Base-by-base conservation (phyloP, 2,797 vertebrate genomes). In the Gallinago nigripennis region DNA sequence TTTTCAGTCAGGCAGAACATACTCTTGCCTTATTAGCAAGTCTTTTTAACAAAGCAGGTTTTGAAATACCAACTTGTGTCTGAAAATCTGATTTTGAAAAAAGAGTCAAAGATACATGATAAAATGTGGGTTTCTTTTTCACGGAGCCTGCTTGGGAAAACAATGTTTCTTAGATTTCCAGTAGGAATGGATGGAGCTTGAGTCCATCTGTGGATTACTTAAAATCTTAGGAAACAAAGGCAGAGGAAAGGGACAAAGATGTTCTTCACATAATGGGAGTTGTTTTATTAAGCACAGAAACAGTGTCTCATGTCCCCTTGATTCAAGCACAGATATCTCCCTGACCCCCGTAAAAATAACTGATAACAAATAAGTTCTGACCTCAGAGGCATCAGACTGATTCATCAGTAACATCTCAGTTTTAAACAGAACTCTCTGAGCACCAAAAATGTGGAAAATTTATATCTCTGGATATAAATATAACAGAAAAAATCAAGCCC, bases 21-120 rank as follows among this genome's bases (percentile, higher is more conserved):
- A 63, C 17, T 30, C 48, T 82, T 1, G 4, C 56, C 73, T 95
- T 82, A 77, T 84, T 92, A 93, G 51, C 43, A 79, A 84, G 48
- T 63, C 54, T 76, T 94, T 94, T 82, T 79, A 66, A 79, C 58
- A 91, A 94, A 93, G 30, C 3, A 5, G 27, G 45, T 71, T 93
- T 82, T 80, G 60, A 94, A 95, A 91, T 54, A 95, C 9, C 37
- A 66, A 61, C 33, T 68, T 87, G 9, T 68, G 37, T 46, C 57
- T 63, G 18, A 84, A 92, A 93, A 64, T 80, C 54, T 87, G n/a
- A 54, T 92, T 92, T 92, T 89, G 81, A 93, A 94, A 96, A 77
- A 12, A 33, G 31, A 80, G 70, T 70, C 58, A 92, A 81, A 82
- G 30, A 53, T 35, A 7, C 16, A 60, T 28, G 56, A 73, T 60